Conservation (phyloP, 2,113 vertebrate species). For the Campylomormyrus numenius region DNA sequence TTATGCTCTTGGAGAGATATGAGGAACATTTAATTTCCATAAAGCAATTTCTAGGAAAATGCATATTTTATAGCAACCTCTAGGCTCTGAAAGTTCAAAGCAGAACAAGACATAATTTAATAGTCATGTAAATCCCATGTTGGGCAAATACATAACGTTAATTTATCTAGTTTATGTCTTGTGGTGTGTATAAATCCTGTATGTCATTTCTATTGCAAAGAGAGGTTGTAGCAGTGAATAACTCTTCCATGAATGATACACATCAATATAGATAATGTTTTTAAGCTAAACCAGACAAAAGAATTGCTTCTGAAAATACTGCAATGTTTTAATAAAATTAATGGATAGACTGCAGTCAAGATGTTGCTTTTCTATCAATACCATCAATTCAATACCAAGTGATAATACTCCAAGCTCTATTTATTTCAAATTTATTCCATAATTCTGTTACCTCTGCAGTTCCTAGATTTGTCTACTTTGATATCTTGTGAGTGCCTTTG, state of each 20-base stretch:
- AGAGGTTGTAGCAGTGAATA: neutral
- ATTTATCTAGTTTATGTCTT: slow-evolving; percentile 3
- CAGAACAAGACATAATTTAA: neutral
- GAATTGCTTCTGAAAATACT: neutral
- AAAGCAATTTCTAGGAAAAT: slow-evolving; percentile 3
- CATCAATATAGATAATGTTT: neutral
- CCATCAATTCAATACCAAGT: neutral
- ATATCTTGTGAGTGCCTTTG: neutral
- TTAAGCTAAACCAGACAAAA: neutral
- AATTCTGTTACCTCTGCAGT: neutral
- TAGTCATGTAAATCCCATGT: neutral
- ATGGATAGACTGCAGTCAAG: neutral
- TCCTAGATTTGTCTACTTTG: neutral
- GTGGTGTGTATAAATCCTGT: neutral
- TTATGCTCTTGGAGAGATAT: slow-evolving; percentile 7
- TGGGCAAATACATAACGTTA: neutral
- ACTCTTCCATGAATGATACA: neutral
- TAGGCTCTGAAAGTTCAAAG: neutral
- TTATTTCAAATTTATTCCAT: neutral
- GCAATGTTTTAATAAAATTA: neutral
- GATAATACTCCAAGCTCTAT: neutral
- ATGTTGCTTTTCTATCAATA: neutral
- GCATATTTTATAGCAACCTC: slow-evolving; percentile 4
- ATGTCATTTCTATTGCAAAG: neutral
- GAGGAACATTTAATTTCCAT: neutral